Conservation (phyloP, 2,888 invertebrate species). For the Lacanobia wlatinum region DNA sequence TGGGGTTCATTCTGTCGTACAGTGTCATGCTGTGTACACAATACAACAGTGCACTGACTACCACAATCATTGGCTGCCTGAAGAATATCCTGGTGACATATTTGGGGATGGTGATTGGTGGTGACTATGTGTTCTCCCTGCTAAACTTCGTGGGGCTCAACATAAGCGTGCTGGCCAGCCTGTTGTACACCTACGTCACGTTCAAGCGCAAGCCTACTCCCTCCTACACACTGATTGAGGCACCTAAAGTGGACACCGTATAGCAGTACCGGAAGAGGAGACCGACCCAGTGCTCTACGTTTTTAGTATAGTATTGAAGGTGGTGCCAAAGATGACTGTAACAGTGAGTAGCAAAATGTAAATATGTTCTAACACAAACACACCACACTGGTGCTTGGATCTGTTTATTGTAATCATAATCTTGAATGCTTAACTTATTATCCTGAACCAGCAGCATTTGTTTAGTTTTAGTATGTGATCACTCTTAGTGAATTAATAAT, state of each 20-base stretch:
- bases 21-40: constrained; percentile 98
- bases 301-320: constrained; percentile 75
- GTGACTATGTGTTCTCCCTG: constrained; percentile 98
- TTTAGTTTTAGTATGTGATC: constrained; percentile 11
- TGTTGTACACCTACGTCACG: constrained; percentile 96
- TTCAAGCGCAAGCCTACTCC: constrained; percentile 92
- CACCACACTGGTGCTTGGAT: constrained; percentile 23
- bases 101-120: constrained; percentile 99
- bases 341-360: constrained; percentile 52
- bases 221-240: constrained; percentile 77
- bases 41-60: constrained; percentile 99
- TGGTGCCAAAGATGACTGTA: constrained; percentile 81
- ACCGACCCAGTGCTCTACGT: constrained; percentile 72
- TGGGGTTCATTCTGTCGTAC: constrained; percentile 99
- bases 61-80: constrained; percentile 99
- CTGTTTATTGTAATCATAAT: constrained; percentile 7
- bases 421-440: constrained; percentile 17
- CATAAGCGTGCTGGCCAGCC: constrained; percentile 96
- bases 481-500: constrained; percentile 9
- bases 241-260: constrained; percentile 84
- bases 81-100: constrained; percentile 99
- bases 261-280: constrained; percentile 75
- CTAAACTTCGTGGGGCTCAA: constrained; percentile 99
- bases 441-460: constrained; percentile 30
- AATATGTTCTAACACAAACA: constrained; percentile 46